Conservation (phyloP, 30 jellyfish, hydroid and myxozoan genomes). For the Sanderia malayensis region DNA sequence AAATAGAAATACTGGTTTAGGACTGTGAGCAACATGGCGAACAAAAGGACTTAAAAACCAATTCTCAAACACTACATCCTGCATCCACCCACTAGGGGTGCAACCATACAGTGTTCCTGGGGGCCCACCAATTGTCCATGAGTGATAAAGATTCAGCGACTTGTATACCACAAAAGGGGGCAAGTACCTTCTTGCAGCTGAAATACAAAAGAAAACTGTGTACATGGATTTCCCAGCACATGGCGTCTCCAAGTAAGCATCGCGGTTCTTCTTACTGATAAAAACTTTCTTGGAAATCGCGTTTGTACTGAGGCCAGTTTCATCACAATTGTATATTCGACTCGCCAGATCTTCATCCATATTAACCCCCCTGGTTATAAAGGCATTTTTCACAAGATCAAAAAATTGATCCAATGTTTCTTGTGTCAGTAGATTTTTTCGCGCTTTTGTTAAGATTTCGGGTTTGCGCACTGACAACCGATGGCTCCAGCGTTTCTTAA, state of each 20-base stretch:
- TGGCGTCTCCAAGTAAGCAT: conserved; percentile 25
- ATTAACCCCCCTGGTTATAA: neutral
- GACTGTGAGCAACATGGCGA: neutral
- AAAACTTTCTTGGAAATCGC: conserved; percentile 11
- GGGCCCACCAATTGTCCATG: conserved; percentile 34
- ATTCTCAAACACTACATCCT: conserved; percentile 19
- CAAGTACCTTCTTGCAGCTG: conserved; percentile 44
- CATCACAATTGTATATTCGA: conserved; percentile 20
- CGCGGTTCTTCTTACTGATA: conserved; percentile 1
- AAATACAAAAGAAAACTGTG: conserved; percentile 32
- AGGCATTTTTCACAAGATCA: conserved; percentile 1
- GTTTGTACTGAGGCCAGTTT: conserved; percentile 30
- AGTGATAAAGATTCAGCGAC: conserved; percentile 12
- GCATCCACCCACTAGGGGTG: conserved; percentile 52
- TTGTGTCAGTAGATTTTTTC: conserved; percentile 13
- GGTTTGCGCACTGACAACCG: conserved; percentile 16
- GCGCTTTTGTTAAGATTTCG: conserved; percentile 49
- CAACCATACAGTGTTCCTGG: conserved; percentile 13
- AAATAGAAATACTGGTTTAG: conserved; percentile 25
- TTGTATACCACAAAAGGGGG: conserved; percentile 39
- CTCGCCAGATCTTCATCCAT: neutral
- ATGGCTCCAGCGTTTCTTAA: conserved; percentile 38
- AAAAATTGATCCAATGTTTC: conserved; percentile 36
- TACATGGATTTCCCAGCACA: conserved; percentile 35
- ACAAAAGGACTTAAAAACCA: conserved; percentile 40